Evolutionary conservation across 1,140 invertebrate species (phyloP).

Genomic region (Elysia chlorotica): DNA sequence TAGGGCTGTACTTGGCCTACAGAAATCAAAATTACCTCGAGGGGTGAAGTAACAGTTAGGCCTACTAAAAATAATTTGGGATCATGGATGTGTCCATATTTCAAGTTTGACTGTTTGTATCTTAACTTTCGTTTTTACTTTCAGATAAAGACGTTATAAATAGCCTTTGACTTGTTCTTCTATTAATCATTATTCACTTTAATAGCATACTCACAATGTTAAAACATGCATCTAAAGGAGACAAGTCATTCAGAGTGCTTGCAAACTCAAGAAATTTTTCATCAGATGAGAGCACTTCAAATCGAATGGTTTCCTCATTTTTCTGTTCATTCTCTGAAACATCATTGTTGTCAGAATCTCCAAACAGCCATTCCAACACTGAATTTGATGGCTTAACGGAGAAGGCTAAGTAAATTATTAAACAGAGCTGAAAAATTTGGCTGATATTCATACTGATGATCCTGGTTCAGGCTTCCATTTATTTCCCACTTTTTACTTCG

Average conservation of each 20-base stretch:
- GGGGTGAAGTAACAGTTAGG: neutral
- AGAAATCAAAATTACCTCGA: neutral
- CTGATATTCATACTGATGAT: too few relatives aligned
- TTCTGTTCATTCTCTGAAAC: constrained; percentile 2
- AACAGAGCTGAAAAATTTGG: too few relatives aligned
- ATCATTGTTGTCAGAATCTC: too few relatives aligned
- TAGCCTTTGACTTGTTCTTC: neutral
- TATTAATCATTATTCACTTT: neutral
- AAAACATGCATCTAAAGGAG: constrained; percentile 71
- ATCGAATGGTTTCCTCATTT: constrained; percentile 45
- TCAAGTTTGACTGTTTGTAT: neutral
- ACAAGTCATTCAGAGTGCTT: constrained; percentile 67
- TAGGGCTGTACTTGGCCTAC: too few relatives aligned
- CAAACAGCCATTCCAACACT: constrained; percentile 42
- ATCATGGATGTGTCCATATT: neutral
- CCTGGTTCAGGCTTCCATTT: too few relatives aligned
- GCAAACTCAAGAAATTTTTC: constrained; percentile 72
- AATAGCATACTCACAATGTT: constrained; percentile 64
- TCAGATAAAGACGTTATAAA: neutral
- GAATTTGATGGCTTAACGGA: neutral
- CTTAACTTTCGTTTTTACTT: neutral
- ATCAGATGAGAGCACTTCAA: constrained; percentile 69
- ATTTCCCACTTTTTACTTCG: too few relatives aligned
- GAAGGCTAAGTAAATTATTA: too few relatives aligned
- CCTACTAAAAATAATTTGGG: neutral